Base-by-base conservation (phyloP, 2,113 vertebrate species). In the Clarias magur region DNA sequence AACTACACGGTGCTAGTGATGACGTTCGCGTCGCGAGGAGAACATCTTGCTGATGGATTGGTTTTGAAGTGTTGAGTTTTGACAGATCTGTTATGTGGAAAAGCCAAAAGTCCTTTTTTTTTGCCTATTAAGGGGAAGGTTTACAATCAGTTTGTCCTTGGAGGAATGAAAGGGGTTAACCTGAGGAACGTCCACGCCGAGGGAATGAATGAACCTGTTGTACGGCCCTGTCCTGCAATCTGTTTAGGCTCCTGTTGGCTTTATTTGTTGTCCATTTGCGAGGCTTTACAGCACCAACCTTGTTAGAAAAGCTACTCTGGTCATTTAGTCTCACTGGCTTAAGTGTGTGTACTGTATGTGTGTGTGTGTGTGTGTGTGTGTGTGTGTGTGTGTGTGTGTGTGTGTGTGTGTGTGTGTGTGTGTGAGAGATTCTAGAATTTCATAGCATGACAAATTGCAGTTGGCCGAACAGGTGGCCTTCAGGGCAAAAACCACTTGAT, bases 381-480 rank as follows among this genome's bases (percentile, higher is more conserved):
- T n/a, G n/a, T n/a, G n/a, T n/a, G n/a, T n/a, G n/a, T n/a, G n/a
- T n/a, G n/a, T n/a, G n/a, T n/a, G n/a, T n/a, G n/a, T 21, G 60
- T 62, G 53, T 12, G 68, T 68, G 3, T 78, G 68, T 7, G 67
- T 19, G 63, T 73, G 17, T 34, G 38, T 88, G 88, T 91, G 88
- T 90, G 86, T 92, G 86, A 84, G 72, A 91, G 59, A 17, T 65
- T 38, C 19, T 63, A 75, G 34, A 67, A 38, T 92, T 92, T 92
- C 90, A 88, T 90, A 92, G 92, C 91, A 91, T 94, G 93, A 94
- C 94, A 92, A 93, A 95, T 95, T 91, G 89, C 93, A 94, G 94
- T 94, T 94, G 92, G 93, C 92, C 90, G 91, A 91, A 92, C 92
- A 91, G 91, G 89, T 89, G 92, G 92, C 92, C 93, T 94, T 93